Percentiles rank a stretch among this genome's conserved stretches.
These are phyloP conservation scores for Nesogale talazaci DNA, from an alignment of 2,113 vertebrate species.

Conservation along the genomic window DNA sequence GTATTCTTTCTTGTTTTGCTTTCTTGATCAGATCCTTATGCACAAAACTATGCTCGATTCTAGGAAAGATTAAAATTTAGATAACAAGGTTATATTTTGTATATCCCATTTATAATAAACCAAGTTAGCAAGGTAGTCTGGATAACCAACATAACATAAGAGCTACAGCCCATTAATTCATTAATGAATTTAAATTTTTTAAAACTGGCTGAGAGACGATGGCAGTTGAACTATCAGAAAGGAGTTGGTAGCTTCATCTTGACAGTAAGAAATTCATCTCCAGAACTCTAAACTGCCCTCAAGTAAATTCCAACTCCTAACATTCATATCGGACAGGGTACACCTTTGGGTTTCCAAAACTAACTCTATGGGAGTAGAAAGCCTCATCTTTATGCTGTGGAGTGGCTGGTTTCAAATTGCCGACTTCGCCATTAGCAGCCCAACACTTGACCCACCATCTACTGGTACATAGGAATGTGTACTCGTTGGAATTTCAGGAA, in stretches of 20 bases:
- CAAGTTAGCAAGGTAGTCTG: conserved; percentile 32
- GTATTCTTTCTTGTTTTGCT: not conserved
- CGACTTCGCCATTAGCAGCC: too few relatives aligned
- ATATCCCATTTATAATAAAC: not conserved
- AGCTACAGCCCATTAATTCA: not conserved
- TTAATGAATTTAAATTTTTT: conserved; percentile 20
- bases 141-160: not conserved
- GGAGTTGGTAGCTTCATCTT: not conserved
- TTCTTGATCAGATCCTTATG: not conserved
- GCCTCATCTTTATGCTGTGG: too few relatives aligned
- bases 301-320: too few relatives aligned
- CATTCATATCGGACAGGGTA: too few relatives aligned
- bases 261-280: not conserved
- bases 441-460: too few relatives aligned
- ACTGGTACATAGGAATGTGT: conserved; percentile 1
- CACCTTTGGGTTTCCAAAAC: too few relatives aligned
- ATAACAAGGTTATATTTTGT: not conserved
- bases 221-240: not conserved
- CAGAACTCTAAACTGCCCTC: too few relatives aligned
- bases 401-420: too few relatives aligned
- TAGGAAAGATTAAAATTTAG: not conserved
- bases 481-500: not conserved
- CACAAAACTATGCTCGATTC: not conserved
- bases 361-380: too few relatives aligned
- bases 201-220: not conserved